phyloP scores from a whole-genome alignment of 2,113 vertebrate species.

The Pelobates fuscus region DNA sequence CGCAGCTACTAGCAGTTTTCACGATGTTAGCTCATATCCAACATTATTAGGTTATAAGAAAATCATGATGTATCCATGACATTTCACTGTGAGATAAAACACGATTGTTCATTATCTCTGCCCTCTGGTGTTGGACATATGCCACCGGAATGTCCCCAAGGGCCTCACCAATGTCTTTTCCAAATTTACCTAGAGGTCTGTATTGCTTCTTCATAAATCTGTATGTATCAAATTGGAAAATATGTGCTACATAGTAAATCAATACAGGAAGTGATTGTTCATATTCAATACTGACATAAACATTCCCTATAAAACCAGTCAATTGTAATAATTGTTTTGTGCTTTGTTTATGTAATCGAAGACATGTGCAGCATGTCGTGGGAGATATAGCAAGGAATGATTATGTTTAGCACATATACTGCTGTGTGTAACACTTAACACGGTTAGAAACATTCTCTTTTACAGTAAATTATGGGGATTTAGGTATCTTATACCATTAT shows the following conservation, averaged over 20 bases:
- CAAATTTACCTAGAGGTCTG: slow-evolving; percentile 62
- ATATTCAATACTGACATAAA: slow-evolving; percentile 17
- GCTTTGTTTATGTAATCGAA: slow-evolving; percentile 17
- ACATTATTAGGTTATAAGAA: slow-evolving; percentile 87
- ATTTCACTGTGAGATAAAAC: slow-evolving; percentile 63
- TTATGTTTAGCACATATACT: no score
- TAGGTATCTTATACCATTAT: no score
- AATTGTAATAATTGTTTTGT: slow-evolving; percentile 32
- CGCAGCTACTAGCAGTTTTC: slow-evolving; percentile 77
- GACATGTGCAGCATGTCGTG: background rate
- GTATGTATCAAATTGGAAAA: slow-evolving; percentile 59
- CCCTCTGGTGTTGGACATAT: slow-evolving; percentile 63
- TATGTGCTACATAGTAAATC: slow-evolving; percentile 29
- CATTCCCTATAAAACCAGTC: slow-evolving; percentile 29
- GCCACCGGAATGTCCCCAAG: slow-evolving; percentile 59
- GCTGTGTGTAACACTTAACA: no score
- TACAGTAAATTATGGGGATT: no score
- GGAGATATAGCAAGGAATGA: no score
- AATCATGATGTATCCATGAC: slow-evolving; percentile 76
- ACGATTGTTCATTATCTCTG: slow-evolving; percentile 61
- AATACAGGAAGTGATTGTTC: slow-evolving; percentile 26
- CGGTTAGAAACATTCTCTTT: no score
- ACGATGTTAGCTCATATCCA: slow-evolving; percentile 82
- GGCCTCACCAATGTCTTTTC: no score
- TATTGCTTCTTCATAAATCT: slow-evolving; percentile 62